Evolutionary conservation across 2,888 invertebrate genomes (phyloP), one percentile per base, ranked within the genome.

Genomic region (Mythimna albipuncta): DNA sequence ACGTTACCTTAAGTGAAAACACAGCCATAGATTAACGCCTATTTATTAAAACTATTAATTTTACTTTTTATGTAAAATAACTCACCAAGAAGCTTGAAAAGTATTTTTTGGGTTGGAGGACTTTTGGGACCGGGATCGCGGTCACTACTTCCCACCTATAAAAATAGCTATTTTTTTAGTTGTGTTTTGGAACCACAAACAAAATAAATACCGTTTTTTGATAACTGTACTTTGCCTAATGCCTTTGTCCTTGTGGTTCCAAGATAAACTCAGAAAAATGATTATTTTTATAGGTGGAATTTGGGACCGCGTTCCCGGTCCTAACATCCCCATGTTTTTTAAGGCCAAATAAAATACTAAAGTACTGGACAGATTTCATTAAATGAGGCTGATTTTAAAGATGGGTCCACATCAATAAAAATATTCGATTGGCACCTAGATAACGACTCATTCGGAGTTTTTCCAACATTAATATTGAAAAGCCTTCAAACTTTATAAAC

Each of bases 1-100:
- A 96, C 96, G 89, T 94, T 94, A 95, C 91, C 93, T 95, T 95
- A 94, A 91, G 94, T 96, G 95, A 95, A 92, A 94, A 96, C 96
- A 96, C 96, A 96, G 96, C 96, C 96, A 95, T 95, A 94, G 92
- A 93, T 95, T 95, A 93, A 93, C 91, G 91, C 91, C 92, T 94
- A 94, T 82, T 78, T 83, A 78, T 85, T 85, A 86, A 63, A 77
- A 75, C 86, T 87, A 86, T 79, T 65, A 79, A 75, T 76, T 81
- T 70, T 77, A 67, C 11, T 83, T 79, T 83, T 84, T 81, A 83
- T 84, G 64, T 75, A 88, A 81, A 91, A 91, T 92, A 88, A 90
- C 87, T 77, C 77, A 87, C 84, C 78, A 88, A 85, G 72, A 88
- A 87, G 82, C 86, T 88, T 87, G 76, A 79, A 80, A 87, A 81